A percentile compares a stretch with the other conserved stretches of the same genome.
phyloP scores from a whole-genome alignment of 2,888 invertebrate genomes.

The Temnothorax rugatulus region DNA sequence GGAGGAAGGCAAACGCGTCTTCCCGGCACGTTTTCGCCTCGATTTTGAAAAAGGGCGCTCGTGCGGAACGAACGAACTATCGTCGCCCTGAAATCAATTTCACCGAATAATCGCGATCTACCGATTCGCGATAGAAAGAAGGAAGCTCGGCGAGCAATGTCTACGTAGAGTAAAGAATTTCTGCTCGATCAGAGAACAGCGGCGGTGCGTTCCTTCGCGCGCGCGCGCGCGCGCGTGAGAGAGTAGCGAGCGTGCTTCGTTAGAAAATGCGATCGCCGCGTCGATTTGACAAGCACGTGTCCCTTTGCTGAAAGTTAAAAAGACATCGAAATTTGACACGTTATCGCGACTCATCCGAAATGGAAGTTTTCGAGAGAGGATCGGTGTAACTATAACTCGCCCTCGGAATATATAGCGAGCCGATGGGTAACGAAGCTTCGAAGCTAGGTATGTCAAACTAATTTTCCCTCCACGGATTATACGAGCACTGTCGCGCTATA shows the following conservation, averaged over 20 bases:
- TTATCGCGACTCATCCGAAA: conserved; percentile 22
- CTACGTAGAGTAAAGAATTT: conserved; percentile 29
- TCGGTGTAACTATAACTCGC: background rate
- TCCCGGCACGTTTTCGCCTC: conserved; percentile 38
- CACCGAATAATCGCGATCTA: conserved; percentile 54
- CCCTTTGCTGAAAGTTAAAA: background rate
- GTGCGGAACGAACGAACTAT: conserved; percentile 49
- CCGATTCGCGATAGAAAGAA: conserved; percentile 34
- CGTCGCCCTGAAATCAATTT: conserved; percentile 51
- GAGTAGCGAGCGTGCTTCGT: conserved; percentile 26
- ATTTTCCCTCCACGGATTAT: conserved; percentile 25
- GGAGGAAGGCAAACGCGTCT: conserved; percentile 38
- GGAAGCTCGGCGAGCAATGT: conserved; percentile 15
- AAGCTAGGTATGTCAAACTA: conserved; percentile 36
- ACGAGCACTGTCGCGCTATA: background rate
- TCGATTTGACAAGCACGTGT: conserved; percentile 21
- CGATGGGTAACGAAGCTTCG: conserved; percentile 28
- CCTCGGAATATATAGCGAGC: conserved; percentile 18
- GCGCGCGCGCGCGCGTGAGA: background rate
- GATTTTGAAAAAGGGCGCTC: conserved; percentile 45
- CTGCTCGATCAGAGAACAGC: background rate
- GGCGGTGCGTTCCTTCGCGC: conserved; percentile 26
- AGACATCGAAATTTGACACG: conserved; percentile 20
- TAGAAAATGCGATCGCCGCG: background rate
- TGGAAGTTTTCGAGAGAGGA: background rate